Evolutionary conservation across 2,113 vertebrate genomes (phyloP).

Genomic region (Passer montanus): DNA sequence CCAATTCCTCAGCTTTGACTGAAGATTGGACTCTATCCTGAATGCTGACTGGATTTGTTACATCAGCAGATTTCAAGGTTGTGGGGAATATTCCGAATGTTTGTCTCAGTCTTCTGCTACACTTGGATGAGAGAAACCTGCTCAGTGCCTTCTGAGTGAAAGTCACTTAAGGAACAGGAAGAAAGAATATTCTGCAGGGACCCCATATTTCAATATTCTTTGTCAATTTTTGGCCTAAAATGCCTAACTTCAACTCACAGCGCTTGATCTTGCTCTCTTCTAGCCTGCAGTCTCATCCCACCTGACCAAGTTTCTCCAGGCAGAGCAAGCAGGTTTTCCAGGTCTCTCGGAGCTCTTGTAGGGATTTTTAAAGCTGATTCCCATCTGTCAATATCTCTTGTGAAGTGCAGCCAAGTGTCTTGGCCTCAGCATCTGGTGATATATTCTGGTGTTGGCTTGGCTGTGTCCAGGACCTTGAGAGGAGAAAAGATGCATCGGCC

Average conservation of each 20-base stretch:
- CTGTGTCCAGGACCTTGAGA: background rate
- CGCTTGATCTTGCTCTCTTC: background rate
- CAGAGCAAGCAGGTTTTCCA: background rate
- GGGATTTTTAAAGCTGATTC: background rate
- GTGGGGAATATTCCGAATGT: background rate
- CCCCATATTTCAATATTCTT: background rate
- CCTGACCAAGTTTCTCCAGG: background rate
- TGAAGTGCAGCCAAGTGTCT: constrained; percentile 15
- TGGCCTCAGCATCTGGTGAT: background rate
- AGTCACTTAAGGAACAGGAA: background rate
- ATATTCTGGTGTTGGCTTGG: background rate
- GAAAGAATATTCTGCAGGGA: background rate
- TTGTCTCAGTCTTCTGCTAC: background rate
- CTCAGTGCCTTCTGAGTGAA: background rate
- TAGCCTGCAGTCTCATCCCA: background rate
- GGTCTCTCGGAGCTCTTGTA: background rate
- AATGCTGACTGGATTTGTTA: background rate
- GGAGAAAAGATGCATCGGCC: background rate
- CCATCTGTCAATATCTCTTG: background rate
- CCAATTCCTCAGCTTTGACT: background rate
- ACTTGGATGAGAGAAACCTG: background rate
- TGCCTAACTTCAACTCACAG: background rate
- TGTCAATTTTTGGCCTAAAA: background rate
- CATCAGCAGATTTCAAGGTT: background rate
- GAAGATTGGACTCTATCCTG: background rate